Base-by-base conservation (phyloP, 2,797 vertebrate species). In the Syngnathus rostellatus region DNA sequence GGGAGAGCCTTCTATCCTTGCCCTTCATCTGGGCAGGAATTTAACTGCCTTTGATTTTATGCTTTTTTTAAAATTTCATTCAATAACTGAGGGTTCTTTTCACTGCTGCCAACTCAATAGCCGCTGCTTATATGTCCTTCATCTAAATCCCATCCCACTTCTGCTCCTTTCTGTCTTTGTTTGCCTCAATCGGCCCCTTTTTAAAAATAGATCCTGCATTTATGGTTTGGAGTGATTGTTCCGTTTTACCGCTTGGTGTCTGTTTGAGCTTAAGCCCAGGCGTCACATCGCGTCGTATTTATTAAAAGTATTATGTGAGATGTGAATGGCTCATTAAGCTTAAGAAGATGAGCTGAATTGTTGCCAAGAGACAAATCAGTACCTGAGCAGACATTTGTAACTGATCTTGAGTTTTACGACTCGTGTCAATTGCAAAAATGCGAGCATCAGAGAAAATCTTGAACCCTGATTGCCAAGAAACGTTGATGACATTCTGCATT, bases 61-160 rank as follows among this genome's bases (percentile, higher is more conserved):
- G 31, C 68, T 63, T 64, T 50, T 82, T 77, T 85, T 81, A 16
- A 12, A 80, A 77, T 86, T 84, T 61, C 9, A 11, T 84, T 80
- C 79, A 84, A 78, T 85, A 85, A 86, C 82, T 77, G 80, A 84
- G 70, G 76, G 77, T 81, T 89, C 81, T 86, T 85, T 87, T 87
- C 78, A 77, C 75, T 78, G 74, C 77, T 85, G 81, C 77, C 85
- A 87, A 75, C 80, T 84, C 85, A 86, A 85, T 80, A 72, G 82
- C 70, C 82, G 80, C 81, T 82, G 81, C 81, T 82, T 85, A 78
- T 73, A 71, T 64, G 75, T 83, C 87, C 85, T 88, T 89, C 80
- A 80, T 84, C 81, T 74, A 80, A 55, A 79, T 84, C 83, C 83
- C 84, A 87, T 76, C 77, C 72, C 80, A 81, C 75, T 57, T 68